Percentiles rank a stretch among this genome's conserved stretches.
These are phyloP conservation scores for Virgularia gustaviana DNA, from an alignment of 92 coral and sea anemone genomes.

Conservation along the genomic window DNA sequence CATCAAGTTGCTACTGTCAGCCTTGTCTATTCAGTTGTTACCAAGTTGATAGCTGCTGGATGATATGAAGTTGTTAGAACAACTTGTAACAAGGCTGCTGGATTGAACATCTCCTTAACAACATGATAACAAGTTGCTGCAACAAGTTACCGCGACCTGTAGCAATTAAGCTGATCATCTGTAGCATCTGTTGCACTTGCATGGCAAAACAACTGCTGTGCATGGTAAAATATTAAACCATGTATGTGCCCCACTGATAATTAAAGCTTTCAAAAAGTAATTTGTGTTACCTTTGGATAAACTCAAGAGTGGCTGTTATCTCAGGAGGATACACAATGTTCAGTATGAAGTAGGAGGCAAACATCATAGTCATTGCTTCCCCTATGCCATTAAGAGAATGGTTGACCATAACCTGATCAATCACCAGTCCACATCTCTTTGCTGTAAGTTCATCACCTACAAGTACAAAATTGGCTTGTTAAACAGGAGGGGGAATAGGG, in stretches of 20 bases:
- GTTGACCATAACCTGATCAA: slow-evolving; percentile 18
- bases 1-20: too few species aligned
- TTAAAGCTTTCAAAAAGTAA: neutral
- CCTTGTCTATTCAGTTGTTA: too few species aligned
- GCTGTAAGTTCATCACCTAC: neutral
- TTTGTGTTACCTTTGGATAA: slow-evolving; percentile 16
- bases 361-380: slow-evolving; percentile 2
- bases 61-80: too few species aligned
- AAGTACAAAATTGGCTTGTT: neutral
- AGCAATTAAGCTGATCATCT: neutral
- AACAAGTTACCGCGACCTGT: too few species aligned
- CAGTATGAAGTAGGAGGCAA: neutral
- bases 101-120: too few species aligned
- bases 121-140: too few species aligned
- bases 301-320: slow-evolving; percentile 6
- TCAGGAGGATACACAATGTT: slow-evolving; percentile 4
- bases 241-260: neutral
- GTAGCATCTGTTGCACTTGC: neutral
- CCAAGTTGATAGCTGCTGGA: too few species aligned
- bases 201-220: neutral
- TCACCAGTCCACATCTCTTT: slow-evolving; percentile 12
- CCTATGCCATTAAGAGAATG: neutral
- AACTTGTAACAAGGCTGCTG: too few species aligned
- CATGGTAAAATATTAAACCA: neutral
- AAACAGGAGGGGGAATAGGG: too few species aligned